phyloP scores from a whole-genome alignment of 2,888 invertebrate species.

The Cryptus armator region DNA sequence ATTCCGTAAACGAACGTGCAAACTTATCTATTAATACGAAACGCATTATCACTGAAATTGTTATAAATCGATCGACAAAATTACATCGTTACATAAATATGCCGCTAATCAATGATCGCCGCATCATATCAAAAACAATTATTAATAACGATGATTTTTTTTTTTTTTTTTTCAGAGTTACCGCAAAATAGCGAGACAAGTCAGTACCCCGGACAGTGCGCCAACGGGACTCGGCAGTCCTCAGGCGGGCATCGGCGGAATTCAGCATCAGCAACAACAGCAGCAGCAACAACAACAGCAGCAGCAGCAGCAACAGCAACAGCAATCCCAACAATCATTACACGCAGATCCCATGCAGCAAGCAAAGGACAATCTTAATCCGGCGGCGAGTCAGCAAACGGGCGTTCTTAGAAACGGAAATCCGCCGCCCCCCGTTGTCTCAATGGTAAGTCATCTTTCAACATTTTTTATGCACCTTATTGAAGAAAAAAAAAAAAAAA shows the following conservation, averaged over 20 bases:
- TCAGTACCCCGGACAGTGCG: constrained; percentile 83
- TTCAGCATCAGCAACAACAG: constrained; percentile 75
- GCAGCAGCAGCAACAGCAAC: constrained; percentile 76
- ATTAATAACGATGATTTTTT: background rate
- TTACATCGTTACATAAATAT: background rate
- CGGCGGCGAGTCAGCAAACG: constrained; percentile 83
- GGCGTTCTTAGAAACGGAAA: constrained; percentile 83
- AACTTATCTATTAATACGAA: constrained; percentile 9
- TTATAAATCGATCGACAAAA: background rate
- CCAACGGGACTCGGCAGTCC: constrained; percentile 84
- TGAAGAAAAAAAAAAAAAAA: background rate
- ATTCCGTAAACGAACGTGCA: constrained; percentile 21
- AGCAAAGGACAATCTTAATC: constrained; percentile 83
- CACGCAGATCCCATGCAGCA: constrained; percentile 84
- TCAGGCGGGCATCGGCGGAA: constrained; percentile 82
- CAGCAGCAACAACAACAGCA: constrained; percentile 79
- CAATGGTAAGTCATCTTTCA: constrained; percentile 80
- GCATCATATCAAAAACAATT: background rate
- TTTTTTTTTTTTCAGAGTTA: constrained; percentile 80
- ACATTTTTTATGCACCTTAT: background rate
- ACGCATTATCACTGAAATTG: background rate
- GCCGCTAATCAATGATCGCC: constrained; percentile 1
- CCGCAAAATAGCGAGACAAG: constrained; percentile 84
- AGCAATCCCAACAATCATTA: constrained; percentile 79
- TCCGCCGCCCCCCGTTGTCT: constrained; percentile 83